Conservation (phyloP, 2,113 vertebrate species). For the Progne subis region DNA sequence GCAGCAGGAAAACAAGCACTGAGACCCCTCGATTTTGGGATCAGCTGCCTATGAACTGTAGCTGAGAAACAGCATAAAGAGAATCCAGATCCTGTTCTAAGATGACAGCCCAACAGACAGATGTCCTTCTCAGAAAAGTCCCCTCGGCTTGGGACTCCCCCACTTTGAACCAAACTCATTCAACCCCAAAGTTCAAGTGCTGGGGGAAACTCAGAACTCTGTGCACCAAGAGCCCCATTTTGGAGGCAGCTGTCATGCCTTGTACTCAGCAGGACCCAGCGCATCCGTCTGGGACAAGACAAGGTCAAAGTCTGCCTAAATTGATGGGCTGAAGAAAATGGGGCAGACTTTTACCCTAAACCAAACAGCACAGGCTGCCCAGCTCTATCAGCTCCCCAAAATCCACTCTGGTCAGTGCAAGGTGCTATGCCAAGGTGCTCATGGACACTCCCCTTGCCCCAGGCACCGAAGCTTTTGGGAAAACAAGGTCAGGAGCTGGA, state of each 20-base stretch:
- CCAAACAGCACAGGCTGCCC: background rate
- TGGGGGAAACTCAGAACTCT: background rate
- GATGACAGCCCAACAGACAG: background rate
- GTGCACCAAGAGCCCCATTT: background rate
- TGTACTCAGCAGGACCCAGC: background rate
- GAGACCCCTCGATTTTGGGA: background rate
- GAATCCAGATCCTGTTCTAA: background rate
- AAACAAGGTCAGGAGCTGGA: background rate
- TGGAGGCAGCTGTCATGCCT: background rate
- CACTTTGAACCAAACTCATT: background rate
- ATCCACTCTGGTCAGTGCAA: background rate
- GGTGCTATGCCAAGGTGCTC: fast-evolving
- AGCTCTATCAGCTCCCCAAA: background rate
- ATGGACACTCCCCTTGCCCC: fast-evolving
- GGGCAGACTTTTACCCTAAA: background rate
- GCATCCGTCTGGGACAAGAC: fast-evolving
- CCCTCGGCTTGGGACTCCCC: fast-evolving
- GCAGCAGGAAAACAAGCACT: background rate
- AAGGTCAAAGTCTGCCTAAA: background rate
- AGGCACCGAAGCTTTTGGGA: fast-evolving
- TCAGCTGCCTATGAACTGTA: background rate
- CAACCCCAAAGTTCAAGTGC: background rate
- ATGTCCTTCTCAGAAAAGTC: background rate
- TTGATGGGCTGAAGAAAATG: background rate
- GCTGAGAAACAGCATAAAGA: background rate